Evolutionary conservation across 2,797 vertebrate species (phyloP).

Genomic region (Galaxias olidus): DNA sequence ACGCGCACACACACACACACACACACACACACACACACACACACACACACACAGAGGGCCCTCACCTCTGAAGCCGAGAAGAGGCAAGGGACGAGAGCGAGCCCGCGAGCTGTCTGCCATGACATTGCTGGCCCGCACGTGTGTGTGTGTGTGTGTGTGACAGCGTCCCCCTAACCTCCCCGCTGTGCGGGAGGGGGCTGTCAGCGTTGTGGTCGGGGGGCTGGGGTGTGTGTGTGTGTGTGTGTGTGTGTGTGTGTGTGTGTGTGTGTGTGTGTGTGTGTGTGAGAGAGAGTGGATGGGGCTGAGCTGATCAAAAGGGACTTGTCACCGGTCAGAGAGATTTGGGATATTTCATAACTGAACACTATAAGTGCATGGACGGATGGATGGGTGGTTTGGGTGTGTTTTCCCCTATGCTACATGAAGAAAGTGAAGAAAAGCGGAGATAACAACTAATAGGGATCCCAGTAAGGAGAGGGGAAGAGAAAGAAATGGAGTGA

Average conservation of each 20-base stretch:
- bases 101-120: conserved; percentile 40
- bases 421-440: no score
- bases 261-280: background rate
- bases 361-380: conserved; percentile 25
- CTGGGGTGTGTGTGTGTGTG: conserved; percentile 17
- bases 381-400: conserved; percentile 34
- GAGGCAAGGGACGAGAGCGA: conserved; percentile 31
- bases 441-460: no score
- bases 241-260: background rate
- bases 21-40: conserved; percentile 15
- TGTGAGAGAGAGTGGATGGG: conserved; percentile 1
- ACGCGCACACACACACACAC: conserved; percentile 21
- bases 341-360: conserved; percentile 18
- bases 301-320: conserved; percentile 10
- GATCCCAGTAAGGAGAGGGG: conserved; percentile 44
- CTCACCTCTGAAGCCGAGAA: conserved; percentile 57
- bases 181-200: conserved; percentile 78
- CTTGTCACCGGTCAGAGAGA: conserved; percentile 39
- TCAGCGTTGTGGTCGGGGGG: conserved; percentile 63
- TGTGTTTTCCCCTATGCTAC: no score
- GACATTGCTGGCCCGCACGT: conserved; percentile 30
- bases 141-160: conserved; percentile 52
- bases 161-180: conserved; percentile 63
- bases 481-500: conserved; percentile 16
- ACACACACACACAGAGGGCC: conserved; percentile 13